phyloP scores from a whole-genome alignment of 2,113 vertebrate species.

The Bombycilla garrulus region DNA sequence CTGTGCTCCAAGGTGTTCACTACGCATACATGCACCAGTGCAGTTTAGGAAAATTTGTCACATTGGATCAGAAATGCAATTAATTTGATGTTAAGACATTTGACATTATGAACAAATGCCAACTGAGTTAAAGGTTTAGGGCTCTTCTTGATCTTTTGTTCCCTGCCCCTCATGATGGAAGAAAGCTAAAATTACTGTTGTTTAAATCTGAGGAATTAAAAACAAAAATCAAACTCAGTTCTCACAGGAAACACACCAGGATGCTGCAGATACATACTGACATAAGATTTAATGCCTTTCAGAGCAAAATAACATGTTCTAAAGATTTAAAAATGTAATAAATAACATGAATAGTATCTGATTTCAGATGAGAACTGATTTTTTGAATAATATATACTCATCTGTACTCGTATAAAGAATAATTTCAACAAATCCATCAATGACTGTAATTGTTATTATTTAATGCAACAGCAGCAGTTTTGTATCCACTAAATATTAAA shows the following conservation, averaged over 20 bases:
- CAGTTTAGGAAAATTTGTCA: background rate
- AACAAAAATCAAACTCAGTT: background rate
- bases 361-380: background rate
- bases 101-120: background rate
- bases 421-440: background rate
- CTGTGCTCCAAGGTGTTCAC: background rate
- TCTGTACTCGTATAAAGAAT: background rate
- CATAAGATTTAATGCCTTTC: background rate
- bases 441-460: background rate
- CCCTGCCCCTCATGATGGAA: background rate
- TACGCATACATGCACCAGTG: accelerated
- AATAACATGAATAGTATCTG: background rate
- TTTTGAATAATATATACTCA: background rate
- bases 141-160: background rate
- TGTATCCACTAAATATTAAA: background rate
- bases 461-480: background rate
- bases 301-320: background rate
- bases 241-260: background rate
- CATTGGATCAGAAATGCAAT: background rate
- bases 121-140: background rate
- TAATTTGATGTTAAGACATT: background rate
- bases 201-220: background rate
- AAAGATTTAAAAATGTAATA: background rate
- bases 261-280: background rate
- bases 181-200: background rate